Base-by-base conservation (phyloP, 1,140 invertebrate species). In the Drosophila ambigua region DNA sequence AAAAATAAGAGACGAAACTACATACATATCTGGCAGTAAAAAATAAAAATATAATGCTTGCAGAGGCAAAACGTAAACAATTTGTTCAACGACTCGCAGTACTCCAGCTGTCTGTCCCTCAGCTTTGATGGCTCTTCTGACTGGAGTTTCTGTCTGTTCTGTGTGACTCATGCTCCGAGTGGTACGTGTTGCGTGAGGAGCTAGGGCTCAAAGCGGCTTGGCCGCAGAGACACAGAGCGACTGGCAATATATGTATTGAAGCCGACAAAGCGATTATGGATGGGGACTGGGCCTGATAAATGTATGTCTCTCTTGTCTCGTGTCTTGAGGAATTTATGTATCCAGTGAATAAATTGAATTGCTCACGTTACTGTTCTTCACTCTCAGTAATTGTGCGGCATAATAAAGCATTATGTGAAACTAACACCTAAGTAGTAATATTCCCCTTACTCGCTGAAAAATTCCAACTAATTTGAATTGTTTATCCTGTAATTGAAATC, bases 11-110 rank as follows among this genome's bases (percentile, higher is more conserved):
- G 65, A 26, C 46, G 46, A 48, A 68, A 65, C 59, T 49, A 61
- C 20, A 1, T 1, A 16, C 16, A 16, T 16, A 16, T 35, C 64
- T 43, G 26, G 26, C 49, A 49, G 50, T 69, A 58, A 69, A 69
- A 43, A 69, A 69, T 69, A 69, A 69, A 69, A 69, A 52, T 57
- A 69, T 58, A 67, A 60, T 54, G 59, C 51, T 53, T 28, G 51
- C 39, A 44, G 57, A 50, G 64, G 64, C 66, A 49, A 69, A 76
- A 76, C 63, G 73, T 76, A 76, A 76, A 68, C 73, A 76, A 76
- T 51, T 75, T 75, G 48, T 60, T 52, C 23, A 26, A 44, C 44
- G n/a, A 23, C 11, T 39, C 35, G 11, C 24, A 16, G 46, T 68
- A 52, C 43, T 41, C 15, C 26, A 8, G 54, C 64, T 60, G 61